Conservation (phyloP, 2,797 vertebrate species). For the Mycteria americana region DNA sequence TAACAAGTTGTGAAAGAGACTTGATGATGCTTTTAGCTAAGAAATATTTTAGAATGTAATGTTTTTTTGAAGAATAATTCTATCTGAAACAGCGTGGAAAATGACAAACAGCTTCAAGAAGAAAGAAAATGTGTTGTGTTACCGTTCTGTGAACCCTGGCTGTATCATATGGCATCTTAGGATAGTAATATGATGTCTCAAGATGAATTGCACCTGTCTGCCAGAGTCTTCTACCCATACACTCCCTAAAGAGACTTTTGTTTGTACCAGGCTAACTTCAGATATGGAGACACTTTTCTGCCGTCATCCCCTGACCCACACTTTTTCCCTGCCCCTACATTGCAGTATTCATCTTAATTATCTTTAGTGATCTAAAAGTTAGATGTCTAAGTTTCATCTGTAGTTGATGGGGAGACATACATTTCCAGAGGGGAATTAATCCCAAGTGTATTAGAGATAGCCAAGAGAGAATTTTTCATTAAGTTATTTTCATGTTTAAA, state of each 20-base stretch:
- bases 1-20: conserved; percentile 69
- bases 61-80: conserved; percentile 69
- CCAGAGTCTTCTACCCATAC: neutral
- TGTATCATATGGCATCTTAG: conserved; percentile 9
- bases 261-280: neutral
- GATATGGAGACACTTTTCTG: neutral
- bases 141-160: conserved; percentile 21
- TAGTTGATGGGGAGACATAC: neutral
- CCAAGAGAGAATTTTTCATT: neutral
- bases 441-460: neutral
- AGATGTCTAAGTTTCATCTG: neutral
- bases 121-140: conserved; percentile 31
- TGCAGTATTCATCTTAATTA: neutral
- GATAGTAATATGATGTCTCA: neutral
- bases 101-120: conserved; percentile 64
- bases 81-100: conserved; percentile 59
- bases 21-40: conserved; percentile 72
- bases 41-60: conserved; percentile 68
- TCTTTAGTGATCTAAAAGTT: neutral
- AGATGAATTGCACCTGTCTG: neutral
- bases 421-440: neutral
- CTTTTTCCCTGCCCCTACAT: neutral
- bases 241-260: neutral
- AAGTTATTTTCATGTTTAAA: neutral
- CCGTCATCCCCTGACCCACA: neutral